Conservation (phyloP, 2,888 invertebrate species). For the Cheilosia pagana region DNA sequence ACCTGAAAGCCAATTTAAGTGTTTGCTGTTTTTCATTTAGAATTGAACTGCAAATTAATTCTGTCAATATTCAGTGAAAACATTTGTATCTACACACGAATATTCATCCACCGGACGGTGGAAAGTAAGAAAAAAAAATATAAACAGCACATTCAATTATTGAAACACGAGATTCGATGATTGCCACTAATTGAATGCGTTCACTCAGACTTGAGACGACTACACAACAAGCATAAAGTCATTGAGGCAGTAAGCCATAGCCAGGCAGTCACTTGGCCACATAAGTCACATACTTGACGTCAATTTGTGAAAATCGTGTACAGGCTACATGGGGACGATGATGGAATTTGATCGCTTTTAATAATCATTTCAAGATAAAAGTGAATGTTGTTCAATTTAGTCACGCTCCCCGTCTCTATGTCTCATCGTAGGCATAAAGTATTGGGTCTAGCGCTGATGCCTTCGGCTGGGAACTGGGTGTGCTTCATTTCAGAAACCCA, state of each 20-base stretch:
- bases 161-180: slow-evolving; percentile 70
- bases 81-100: slow-evolving; percentile 38
- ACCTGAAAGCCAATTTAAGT: slow-evolving; percentile 56
- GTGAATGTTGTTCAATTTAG: slow-evolving; percentile 69
- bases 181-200: slow-evolving; percentile 67
- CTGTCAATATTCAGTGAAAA: slow-evolving; percentile 52
- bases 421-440: slow-evolving; percentile 8
- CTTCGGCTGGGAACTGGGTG: slow-evolving; percentile 14
- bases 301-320: slow-evolving; percentile 25
- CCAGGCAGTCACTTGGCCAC: slow-evolving; percentile 44
- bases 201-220: slow-evolving; percentile 50
- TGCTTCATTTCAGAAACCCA: no score
- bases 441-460: background rate
- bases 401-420: slow-evolving; percentile 33
- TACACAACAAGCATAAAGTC: slow-evolving; percentile 4
- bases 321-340: slow-evolving; percentile 22
- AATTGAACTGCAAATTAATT: slow-evolving; percentile 56
- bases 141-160: slow-evolving; percentile 24
- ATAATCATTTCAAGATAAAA: slow-evolving; percentile 62
- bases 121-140: slow-evolving; percentile 32
- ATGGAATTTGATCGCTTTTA: slow-evolving; percentile 22
- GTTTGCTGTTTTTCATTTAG: slow-evolving; percentile 29
- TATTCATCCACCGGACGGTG: background rate
- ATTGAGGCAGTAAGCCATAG: slow-evolving; percentile 55
- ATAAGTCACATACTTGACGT: slow-evolving; percentile 50